Evolutionary conservation across 2,888 invertebrate genomes (phyloP), one percentile per base, ranked within the genome.

Genomic region (Drosophila buzzatii): DNA sequence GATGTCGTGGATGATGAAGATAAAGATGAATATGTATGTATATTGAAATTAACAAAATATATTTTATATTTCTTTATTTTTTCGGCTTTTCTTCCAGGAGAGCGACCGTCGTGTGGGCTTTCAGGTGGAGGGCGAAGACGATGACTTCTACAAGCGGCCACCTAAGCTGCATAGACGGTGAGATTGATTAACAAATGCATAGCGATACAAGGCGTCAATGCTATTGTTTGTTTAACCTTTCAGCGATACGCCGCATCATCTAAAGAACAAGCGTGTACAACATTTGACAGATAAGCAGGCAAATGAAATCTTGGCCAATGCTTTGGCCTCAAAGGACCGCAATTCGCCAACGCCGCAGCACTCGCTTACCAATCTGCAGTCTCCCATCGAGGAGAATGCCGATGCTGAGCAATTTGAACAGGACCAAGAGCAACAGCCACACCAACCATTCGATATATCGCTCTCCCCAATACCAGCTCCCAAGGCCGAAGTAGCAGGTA

Each of bases 201-300:
- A 12, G n/a, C 6, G 16, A 20, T 39, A 39, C 7, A 10, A 18
- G 27, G 62, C 12, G 7, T n/a, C 7, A 1, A n/a, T 18, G 7
- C 14, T 5, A 16, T 39, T 37, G 16, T 6, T 20, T 20, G 16
- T 16, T 37, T 16, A 1, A 18, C 16, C 37, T 7, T 18, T 8
- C 72, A 96, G 99, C 90, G 99, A 99, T 94, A 99, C 99, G 27
- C 99, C 99, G 56, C 99, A 99, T 95, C 99, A 99, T 94, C 95
- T 99, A 92, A 99, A 99, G 95, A 99, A 99, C 94, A 99, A 99
- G 93, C 96, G 99, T 91, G 97, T 99, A 89, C 95, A 96, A 92
- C 93, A 94, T 73, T 93, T 94, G 77, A 93, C 95, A 78, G 96
- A 96, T 91, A 96, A 96, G 93, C 95, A 96, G 90, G 95, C 96